Conservation (phyloP, 1,140 invertebrate species). For the Drosophila navojoa region DNA sequence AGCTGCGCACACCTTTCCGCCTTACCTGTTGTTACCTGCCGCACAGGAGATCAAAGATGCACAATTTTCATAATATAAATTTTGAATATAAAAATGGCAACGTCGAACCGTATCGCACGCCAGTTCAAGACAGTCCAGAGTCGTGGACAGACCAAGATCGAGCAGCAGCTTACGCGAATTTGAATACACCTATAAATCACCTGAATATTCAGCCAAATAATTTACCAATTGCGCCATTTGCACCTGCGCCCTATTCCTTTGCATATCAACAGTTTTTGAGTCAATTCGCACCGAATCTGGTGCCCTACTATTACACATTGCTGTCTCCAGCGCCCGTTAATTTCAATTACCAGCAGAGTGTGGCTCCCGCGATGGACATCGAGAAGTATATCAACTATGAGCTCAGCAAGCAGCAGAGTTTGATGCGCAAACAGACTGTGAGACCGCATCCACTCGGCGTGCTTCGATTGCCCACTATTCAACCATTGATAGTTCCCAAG, state of each 20-base stretch:
- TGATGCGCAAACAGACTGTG: slow-evolving; percentile 21
- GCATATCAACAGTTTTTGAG: slow-evolving; percentile 46
- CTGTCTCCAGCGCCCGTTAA: slow-evolving; percentile 24
- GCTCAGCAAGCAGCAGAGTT: slow-evolving; percentile 31
- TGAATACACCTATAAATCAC: neutral
- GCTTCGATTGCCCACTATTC: slow-evolving; percentile 12
- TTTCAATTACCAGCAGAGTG: neutral
- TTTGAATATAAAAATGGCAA: slow-evolving; percentile 50
- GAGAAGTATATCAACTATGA: slow-evolving; percentile 65
- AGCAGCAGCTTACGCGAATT: slow-evolving; percentile 19
- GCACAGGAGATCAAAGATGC: neutral
- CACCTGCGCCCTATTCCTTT: slow-evolving; percentile 23
- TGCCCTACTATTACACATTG: slow-evolving; percentile 43
- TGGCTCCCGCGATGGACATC: slow-evolving; percentile 41
- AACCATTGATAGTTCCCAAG: neutral
- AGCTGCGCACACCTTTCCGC: slow-evolving; percentile 14
- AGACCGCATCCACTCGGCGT: slow-evolving; percentile 29
- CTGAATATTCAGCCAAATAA: neutral
- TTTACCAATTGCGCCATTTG: neutral
- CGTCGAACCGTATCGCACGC: slow-evolving; percentile 22
- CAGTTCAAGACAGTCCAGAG: slow-evolving; percentile 34
- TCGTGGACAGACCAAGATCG: slow-evolving; percentile 1
- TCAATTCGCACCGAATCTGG: slow-evolving; percentile 23
- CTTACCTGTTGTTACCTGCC: slow-evolving; percentile 26
- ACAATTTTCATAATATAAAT: neutral